Percentiles rank a stretch among this genome's conserved stretches.
These are phyloP conservation scores for Amphipoea oculea DNA, from an alignment of 2,888 invertebrate species.

Conservation along the genomic window DNA sequence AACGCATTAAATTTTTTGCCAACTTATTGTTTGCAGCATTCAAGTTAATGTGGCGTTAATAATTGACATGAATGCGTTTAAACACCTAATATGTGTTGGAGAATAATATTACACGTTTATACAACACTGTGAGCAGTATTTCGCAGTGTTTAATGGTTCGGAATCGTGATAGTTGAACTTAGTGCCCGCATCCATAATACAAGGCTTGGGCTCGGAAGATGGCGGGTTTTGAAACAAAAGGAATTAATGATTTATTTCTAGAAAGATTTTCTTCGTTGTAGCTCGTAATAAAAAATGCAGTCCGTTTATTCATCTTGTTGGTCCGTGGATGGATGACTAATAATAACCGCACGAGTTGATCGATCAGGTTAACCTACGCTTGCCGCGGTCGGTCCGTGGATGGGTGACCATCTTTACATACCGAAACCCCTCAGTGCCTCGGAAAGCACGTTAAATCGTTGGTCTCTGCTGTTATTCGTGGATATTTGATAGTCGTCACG, in stretches of 20 bases:
- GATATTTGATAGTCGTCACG: too few relatives aligned
- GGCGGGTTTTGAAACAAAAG: conserved; percentile 36
- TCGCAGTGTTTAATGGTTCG: conserved; percentile 78
- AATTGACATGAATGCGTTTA: conserved; percentile 55
- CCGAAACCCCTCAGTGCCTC: background rate
- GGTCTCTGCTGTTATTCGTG: too few relatives aligned
- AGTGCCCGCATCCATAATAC: conserved; percentile 73
- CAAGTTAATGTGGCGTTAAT: conserved; percentile 57
- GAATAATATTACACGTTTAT: conserved; percentile 52
- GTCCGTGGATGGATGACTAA: background rate
- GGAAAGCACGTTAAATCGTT: background rate
- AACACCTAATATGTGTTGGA: conserved; percentile 54
- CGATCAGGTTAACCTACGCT: too few relatives aligned
- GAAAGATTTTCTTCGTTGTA: background rate
- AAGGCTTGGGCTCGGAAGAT: conserved; percentile 48
- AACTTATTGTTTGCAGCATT: conserved; percentile 49
- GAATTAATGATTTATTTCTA: background rate
- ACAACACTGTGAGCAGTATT: conserved; percentile 65
- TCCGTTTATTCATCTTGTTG: background rate
- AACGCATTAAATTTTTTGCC: conserved; percentile 52
- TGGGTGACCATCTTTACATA: background rate
- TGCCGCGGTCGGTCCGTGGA: too few relatives aligned
- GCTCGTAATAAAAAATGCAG: conserved; percentile 9
- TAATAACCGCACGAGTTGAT: background rate
- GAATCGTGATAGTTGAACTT: conserved; percentile 82